phyloP scores from a whole-genome alignment of 2,888 invertebrate genomes.

The Lasioglossum morio region DNA sequence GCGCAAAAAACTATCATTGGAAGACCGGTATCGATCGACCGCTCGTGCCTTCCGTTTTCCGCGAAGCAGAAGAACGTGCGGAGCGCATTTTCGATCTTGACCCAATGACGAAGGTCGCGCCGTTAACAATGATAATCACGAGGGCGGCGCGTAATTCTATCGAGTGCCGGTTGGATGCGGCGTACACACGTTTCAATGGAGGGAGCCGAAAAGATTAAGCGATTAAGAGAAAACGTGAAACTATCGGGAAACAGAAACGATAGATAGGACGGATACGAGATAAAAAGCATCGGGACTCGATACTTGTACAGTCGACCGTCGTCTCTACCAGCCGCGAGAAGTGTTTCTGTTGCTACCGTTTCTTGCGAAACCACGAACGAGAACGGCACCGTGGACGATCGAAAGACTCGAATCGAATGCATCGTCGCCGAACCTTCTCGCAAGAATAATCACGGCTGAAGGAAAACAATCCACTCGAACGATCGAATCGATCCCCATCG shows the following conservation, averaged over 20 bases:
- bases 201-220: conserved; percentile 3
- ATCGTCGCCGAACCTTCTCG: neutral
- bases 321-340: neutral
- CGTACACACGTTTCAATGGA: neutral
- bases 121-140: conserved; percentile 35
- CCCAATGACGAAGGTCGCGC: conserved; percentile 47
- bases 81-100: conserved; percentile 54
- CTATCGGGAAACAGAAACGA: neutral
- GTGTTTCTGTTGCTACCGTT: neutral
- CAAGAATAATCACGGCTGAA: neutral
- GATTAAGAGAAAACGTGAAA: neutral
- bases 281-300: neutral
- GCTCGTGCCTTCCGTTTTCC: neutral
- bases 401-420: neutral
- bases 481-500: neutral
- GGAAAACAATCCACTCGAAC: neutral
- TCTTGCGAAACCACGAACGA: neutral
- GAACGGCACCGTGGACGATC: neutral
- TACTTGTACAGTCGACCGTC: neutral
- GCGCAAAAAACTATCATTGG: neutral
- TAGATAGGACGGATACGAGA: neutral
- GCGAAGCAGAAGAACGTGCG: neutral
- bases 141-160: conserved; percentile 48
- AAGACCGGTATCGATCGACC: no score
- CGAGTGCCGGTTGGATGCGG: neutral